These are phyloP conservation scores for Drosophila repleta DNA, from an alignment of 1,140 invertebrate species.

Conservation along the genomic window DNA sequence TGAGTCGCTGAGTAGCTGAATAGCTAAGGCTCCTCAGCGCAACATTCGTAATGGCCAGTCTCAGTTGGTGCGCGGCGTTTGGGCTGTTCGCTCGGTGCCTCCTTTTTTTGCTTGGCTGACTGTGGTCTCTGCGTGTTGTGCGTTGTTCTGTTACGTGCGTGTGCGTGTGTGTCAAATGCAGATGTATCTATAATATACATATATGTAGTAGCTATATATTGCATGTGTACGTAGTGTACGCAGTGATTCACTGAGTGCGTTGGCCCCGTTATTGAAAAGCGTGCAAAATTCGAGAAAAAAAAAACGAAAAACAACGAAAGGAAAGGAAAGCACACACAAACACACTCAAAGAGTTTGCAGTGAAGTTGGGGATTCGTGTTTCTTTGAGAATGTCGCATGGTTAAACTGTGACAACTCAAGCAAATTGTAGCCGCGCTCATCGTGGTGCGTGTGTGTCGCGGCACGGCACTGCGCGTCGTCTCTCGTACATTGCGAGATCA, in stretches of 20 bases:
- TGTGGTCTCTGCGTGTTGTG: conserved; percentile 48
- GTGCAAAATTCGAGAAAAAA: conserved; percentile 15
- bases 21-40: conserved; percentile 34
- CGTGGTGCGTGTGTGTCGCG: conserved; percentile 51
- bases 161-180: conserved; percentile 44
- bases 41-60: conserved; percentile 53
- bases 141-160: conserved; percentile 22
- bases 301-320: conserved; percentile 12
- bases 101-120: conserved; percentile 40
- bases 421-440: conserved; percentile 31
- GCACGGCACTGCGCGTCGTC: too few relatives aligned
- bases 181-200: conserved; percentile 51
- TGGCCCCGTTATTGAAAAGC: conserved; percentile 47
- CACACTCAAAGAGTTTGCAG: conserved; percentile 4
- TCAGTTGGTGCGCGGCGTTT: conserved; percentile 72
- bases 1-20: not conserved
- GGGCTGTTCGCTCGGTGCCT: conserved; percentile 68
- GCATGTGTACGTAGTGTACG: conserved; percentile 28
- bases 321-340: not conserved
- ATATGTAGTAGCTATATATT: conserved; percentile 29
- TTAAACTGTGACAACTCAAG: conserved; percentile 18
- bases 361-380: not conserved
- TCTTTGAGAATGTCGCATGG: conserved; percentile 17
- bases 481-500: conserved; percentile 60
- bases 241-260: conserved; percentile 74